Percentiles rank a stretch among this genome's conserved stretches.
Conservation (phyloP, 2,797 vertebrate species). For the Anomalospiza imberbis region DNA sequence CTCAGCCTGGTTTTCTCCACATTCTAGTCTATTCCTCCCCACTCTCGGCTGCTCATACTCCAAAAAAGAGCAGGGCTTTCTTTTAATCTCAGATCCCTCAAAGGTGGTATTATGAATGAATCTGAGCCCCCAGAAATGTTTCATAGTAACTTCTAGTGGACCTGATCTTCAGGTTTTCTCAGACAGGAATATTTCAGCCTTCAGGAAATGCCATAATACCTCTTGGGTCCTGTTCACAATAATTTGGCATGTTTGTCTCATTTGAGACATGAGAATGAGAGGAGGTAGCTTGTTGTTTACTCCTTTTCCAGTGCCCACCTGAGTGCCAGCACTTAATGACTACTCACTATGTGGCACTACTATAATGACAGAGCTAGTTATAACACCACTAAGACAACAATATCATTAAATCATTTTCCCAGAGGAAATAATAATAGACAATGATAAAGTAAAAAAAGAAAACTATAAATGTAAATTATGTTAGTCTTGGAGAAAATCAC, state of each 20-base stretch:
- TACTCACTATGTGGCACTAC: not conserved
- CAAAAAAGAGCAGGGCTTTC: not conserved
- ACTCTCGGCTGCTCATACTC: not conserved
- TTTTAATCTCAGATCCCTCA: not conserved
- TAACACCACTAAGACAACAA: not conserved
- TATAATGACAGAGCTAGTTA: not conserved
- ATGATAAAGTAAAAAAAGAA: not conserved
- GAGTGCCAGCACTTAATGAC: not conserved
- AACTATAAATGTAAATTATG: not conserved
- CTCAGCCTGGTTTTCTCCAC: not conserved
- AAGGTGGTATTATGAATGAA: not conserved
- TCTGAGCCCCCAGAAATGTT: not conserved
- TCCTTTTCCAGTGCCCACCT: not conserved
- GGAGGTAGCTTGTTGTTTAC: not conserved
- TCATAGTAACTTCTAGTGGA: not conserved
- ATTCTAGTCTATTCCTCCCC: not conserved
- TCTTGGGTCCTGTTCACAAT: not conserved
- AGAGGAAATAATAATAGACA: not conserved
- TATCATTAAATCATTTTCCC: not conserved
- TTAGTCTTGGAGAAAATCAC: not conserved
- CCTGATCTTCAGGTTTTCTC: not conserved
- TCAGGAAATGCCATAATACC: not conserved
- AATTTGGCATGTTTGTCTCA: not conserved
- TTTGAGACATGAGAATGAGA: not conserved
- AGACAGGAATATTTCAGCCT: not conserved